Evolutionary conservation across 2,113 vertebrate genomes (phyloP).

Genomic region (Carassius auratus): DNA sequence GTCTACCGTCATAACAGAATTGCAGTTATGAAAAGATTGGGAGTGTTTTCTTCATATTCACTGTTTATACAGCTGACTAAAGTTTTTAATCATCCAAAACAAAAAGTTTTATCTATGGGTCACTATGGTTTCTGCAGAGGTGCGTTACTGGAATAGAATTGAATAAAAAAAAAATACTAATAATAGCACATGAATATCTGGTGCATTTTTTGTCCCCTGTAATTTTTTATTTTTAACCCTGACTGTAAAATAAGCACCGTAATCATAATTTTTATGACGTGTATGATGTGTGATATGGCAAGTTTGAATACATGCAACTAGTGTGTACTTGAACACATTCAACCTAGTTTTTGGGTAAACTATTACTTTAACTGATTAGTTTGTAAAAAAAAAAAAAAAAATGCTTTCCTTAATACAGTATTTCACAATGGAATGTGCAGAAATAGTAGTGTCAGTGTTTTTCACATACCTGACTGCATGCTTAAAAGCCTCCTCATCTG

Average conservation of each 20-base stretch:
- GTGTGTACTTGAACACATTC: not conserved
- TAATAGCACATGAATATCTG: not conserved
- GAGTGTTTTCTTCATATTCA: not conserved
- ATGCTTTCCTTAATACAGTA: not conserved
- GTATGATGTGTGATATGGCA: not conserved
- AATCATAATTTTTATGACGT: not conserved
- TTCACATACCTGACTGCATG: not conserved
- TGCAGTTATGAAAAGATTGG: not conserved
- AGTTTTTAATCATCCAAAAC: not conserved
- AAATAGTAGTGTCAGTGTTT: constrained; percentile 4
- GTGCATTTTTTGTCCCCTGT: not conserved
- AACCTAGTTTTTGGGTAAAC: not conserved
- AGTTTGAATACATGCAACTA: not conserved
- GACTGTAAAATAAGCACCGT: not conserved
- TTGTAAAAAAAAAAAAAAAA: not conserved
- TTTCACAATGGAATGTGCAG: not conserved
- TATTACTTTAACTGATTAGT: not conserved
- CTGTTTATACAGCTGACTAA: not conserved
- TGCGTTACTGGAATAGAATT: not conserved
- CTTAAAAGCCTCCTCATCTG: not conserved
- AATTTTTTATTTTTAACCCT: not conserved
- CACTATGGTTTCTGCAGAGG: not conserved
- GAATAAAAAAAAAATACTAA: not conserved
- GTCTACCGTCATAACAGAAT: not conserved
- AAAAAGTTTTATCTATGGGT: not conserved